Evolutionary conservation across 2,797 vertebrate genomes (phyloP), one percentile per base, ranked within the genome.

Genomic region (Halcyon leucocephala): DNA sequence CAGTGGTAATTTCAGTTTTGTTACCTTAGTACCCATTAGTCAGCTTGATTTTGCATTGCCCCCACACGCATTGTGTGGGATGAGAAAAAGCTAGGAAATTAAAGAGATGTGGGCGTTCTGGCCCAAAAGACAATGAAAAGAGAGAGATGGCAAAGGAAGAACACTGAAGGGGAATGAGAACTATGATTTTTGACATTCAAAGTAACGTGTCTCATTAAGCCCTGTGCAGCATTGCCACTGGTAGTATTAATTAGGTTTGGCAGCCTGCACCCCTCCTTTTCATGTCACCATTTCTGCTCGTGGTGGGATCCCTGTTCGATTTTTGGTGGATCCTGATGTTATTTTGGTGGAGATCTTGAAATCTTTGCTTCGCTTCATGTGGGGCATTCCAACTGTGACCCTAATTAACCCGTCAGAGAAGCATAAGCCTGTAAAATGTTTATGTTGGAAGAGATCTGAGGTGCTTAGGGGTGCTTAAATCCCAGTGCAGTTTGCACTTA

Each of bases 401-500:
- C 24, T 70, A 89, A 86, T 84, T 94, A 84, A 89, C 66, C 74
- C 86, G 78, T 46, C 54, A 72, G 74, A 60, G 71, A 73, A 73
- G 71, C 84, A 44, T 82, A 93, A 87, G 64, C 71, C 60, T 48
- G 28, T 85, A 82, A 91, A 92, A 87, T 85, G 51, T 84, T 94
- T 78, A 69, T 0, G 0, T 37, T 82, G 64, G 48, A 92, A 73
- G 82, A 92, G 64, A 76, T 70, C 48, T 70, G 41, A 92, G 60
- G 60, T 87, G 78, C 87, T 91, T 20, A 37, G 87, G 60, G 61
- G 51, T 80, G 64, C 84, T 91, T 87, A 89, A 87, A 80, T 82
- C 92, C 64, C 90, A n/a, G 31, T 10, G 60, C 64, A 74, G 60
- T 85, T 60, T 89, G 39, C 72, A 13, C 82, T 87, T 80, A 24